Percentiles rank a stretch among this genome's conserved stretches.
phyloP scores from a whole-genome alignment of 2,888 invertebrate genomes.

The Euclidia mi region DNA sequence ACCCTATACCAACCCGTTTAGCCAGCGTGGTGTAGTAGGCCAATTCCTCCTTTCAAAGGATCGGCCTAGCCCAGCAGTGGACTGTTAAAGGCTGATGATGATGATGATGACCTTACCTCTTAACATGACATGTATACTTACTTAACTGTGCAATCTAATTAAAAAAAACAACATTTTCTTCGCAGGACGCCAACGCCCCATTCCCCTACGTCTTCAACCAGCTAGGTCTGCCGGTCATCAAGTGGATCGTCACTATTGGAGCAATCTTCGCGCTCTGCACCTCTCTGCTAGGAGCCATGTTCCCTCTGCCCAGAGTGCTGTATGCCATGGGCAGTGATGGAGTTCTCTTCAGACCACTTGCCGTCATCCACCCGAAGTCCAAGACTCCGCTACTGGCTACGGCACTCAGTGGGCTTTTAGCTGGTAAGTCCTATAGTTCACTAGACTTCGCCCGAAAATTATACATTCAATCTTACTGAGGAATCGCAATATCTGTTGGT shows the following conservation, averaged over 20 bases:
- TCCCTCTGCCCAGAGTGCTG: slow-evolving; percentile 95
- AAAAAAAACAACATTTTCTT: background rate
- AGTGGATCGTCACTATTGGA: slow-evolving; percentile 97
- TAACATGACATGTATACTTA: too few species aligned
- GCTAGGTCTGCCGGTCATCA: slow-evolving; percentile 94
- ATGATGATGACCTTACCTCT: too few species aligned
- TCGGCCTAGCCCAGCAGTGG: too few species aligned
- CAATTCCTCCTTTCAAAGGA: too few species aligned
- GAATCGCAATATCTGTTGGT: too few species aligned
- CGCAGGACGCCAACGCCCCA: slow-evolving; percentile 94
- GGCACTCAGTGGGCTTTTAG: slow-evolving; percentile 93
- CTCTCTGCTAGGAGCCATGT: slow-evolving; percentile 96
- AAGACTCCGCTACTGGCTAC: slow-evolving; percentile 95
- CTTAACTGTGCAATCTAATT: too few species aligned
- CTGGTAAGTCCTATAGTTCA: slow-evolving; percentile 89
- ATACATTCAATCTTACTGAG: too few species aligned
- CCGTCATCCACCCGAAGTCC: slow-evolving; percentile 92
- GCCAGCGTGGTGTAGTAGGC: too few species aligned
- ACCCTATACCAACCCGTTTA: too few species aligned
- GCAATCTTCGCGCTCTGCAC: slow-evolving; percentile 98
- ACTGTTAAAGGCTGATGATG: too few species aligned
- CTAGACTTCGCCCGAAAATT: too few species aligned
- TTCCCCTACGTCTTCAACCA: slow-evolving; percentile 96
- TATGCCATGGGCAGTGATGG: slow-evolving; percentile 98
- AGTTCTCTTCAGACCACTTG: slow-evolving; percentile 93